phyloP scores from a whole-genome alignment of 2,113 vertebrate species.

The Nanorana parkeri region DNA sequence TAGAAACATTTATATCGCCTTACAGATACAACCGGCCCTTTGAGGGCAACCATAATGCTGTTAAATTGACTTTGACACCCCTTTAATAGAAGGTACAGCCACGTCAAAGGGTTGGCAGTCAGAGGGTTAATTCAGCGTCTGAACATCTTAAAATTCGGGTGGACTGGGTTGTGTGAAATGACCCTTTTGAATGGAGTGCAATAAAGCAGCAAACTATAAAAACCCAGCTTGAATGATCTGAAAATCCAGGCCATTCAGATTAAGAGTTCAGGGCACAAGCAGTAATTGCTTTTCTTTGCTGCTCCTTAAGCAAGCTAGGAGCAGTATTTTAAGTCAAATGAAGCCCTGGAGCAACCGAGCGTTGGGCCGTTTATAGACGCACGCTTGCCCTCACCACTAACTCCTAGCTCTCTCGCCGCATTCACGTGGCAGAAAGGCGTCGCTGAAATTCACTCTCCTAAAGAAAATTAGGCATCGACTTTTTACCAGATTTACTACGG shows the following conservation, averaged over 20 bases:
- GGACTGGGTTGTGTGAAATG: too few relatives aligned
- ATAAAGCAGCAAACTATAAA: neutral
- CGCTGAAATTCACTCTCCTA: neutral
- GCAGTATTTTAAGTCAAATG: conserved; percentile 32
- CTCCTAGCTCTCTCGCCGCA: neutral
- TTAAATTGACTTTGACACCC: too few relatives aligned
- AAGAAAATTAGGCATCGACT: conserved; percentile 19
- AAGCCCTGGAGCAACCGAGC: neutral
- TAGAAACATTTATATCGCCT: too few relatives aligned
- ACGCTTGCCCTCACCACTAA: neutral
- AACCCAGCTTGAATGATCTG: neutral
- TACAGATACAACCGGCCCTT: too few relatives aligned
- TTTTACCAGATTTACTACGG: conserved; percentile 1
- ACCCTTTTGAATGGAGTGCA: too few relatives aligned
- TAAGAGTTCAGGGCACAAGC: conserved; percentile 5
- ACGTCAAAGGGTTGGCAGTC: too few relatives aligned
- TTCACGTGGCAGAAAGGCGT: neutral
- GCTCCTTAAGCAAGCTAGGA: conserved; percentile 17
- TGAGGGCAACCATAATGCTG: too few relatives aligned
- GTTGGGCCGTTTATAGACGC: too few relatives aligned
- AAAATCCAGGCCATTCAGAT: conserved; percentile 9
- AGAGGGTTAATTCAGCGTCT: too few relatives aligned
- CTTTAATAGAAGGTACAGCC: too few relatives aligned
- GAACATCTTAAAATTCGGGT: too few relatives aligned
- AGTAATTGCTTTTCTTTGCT: conserved; percentile 40